phyloP scores from a whole-genome alignment of 2,113 vertebrate species.

The Danio rerio region DNA sequence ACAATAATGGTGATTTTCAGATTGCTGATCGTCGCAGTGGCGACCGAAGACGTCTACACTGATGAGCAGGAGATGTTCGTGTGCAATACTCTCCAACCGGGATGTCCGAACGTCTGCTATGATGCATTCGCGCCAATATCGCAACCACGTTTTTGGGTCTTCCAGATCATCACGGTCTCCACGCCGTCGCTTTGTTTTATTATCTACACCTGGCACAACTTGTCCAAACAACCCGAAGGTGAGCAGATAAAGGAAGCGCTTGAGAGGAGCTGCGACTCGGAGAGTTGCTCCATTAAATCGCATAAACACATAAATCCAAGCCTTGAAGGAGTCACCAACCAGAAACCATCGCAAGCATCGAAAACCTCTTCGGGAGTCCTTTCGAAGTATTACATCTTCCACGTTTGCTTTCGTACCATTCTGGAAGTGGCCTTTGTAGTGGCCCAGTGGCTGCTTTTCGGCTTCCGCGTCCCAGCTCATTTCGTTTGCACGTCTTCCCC shows the following conservation, averaged over 20 bases:
- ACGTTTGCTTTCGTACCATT: conserved; percentile 73
- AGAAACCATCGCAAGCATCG: conserved; percentile 57
- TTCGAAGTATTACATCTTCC: conserved; percentile 78
- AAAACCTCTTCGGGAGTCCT: conserved; percentile 68
- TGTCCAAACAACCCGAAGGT: conserved; percentile 69
- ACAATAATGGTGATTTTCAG: conserved; percentile 82
- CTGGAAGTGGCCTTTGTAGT: conserved; percentile 76
- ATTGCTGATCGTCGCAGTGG: conserved; percentile 77
- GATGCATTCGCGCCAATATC: conserved; percentile 79
- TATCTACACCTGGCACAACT: conserved; percentile 80
- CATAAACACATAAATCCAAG: conserved; percentile 75
- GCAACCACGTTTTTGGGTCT: conserved; percentile 81
- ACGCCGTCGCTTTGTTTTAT: conserved; percentile 79
- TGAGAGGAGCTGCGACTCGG: conserved; percentile 70
- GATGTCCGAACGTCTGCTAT: conserved; percentile 79
- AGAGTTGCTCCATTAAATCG: conserved; percentile 75
- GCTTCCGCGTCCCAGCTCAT: conserved; percentile 75
- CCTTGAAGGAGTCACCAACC: conserved; percentile 66
- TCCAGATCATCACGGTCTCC: conserved; percentile 81
- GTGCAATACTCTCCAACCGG: conserved; percentile 79
- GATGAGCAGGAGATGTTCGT: conserved; percentile 82
- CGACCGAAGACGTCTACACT: conserved; percentile 77
- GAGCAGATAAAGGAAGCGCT: conserved; percentile 42
- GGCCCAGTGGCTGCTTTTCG: conserved; percentile 79
- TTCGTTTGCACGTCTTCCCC: conserved; percentile 69